Evolutionary conservation across 2,888 invertebrate genomes (phyloP), one percentile per base, ranked within the genome.

Genomic region (Erannis defoliaria): DNA sequence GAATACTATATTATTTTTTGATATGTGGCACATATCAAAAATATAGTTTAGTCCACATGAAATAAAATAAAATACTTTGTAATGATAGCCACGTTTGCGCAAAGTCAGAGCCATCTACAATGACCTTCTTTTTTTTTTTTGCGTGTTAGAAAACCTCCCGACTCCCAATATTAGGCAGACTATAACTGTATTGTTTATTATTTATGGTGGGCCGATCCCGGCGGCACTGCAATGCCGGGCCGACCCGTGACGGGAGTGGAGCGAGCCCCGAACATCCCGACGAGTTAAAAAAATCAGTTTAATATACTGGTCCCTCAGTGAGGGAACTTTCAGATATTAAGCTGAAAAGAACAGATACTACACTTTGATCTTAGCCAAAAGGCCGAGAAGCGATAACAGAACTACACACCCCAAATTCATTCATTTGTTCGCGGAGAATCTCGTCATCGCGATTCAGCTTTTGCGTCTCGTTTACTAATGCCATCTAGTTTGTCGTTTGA

Each of bases 201-300:
- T 26, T 26, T 6, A 1, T 42, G n/a, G 21, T 43, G 23, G 48
- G 14, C 61, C 62, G 68, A 72, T 43, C 23, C 38, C 38, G 38
- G 38, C 38, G 38, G 38, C 38, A 38, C 38, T 38, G 38, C 38
- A 38, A 38, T 38, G 38, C 38, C 38, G 38, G 38, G 38, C 38
- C 38, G 38, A 38, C 38, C 38, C 38, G 38, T 38, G 38, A 38
- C 38, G 38, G 38, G 38, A 38, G 38, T 38, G 38, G 38, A 38
- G 38, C 38, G 38, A 38, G 38, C 38, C 38, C 38, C 38, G 38
- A 38, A 38, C 38, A 38, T 38, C 38, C 38, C 38, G 38, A 18
- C 38, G 38, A 38, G 18, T 38, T 38, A 38, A 38, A 38, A 38
- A 38, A 38, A 38, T 38, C 42, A 42, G 42, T 42, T 42, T 42